Evolutionary conservation across 30 jellyfish, hydroid and myxozoan genomes (phyloP), one percentile per base, ranked within the genome.

Genomic region (Pelagia noctiluca): DNA sequence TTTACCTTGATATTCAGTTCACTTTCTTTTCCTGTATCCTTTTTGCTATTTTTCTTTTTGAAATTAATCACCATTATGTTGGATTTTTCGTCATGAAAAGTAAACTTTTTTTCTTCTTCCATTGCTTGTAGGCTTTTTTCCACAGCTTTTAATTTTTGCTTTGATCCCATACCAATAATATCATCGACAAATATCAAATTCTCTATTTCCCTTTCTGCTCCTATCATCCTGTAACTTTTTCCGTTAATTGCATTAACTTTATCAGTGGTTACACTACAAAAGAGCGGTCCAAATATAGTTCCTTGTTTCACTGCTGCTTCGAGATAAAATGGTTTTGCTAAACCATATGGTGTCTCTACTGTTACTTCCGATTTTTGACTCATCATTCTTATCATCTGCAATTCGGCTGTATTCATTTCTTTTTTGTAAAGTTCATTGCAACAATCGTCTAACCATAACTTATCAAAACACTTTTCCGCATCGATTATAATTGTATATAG

Each of bases 301-400:
- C 78, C 78, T 65, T 65, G 78, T 5, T 65, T 65, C 78, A 65
- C 78, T 23, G 78, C 78, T 65, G 78, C 49, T 65, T 65, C 78
- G 32, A 65, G 78, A 65, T 65, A 25, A 65, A 65, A 65, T 52
- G 53, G 50, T 23, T 28, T 65, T 65, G 78, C 7, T 65, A 65
- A 50, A 1, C 78, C 78, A 65, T 65, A 65, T 65, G 78, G 78
- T 65, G 78, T 65, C 23, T 65, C 78, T 25, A 65, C 78, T 28
- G 78, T 65, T 65, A 65, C 78, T 65, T 65, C 49, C 32, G 78
- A 65, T 65, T 65, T 65, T 28, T 25, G 78, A 0, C 32, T 65
- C 78, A 65, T 65, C 53, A 65, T 3, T 65, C 78, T 65, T 65
- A 65, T 32, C 0, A 65, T 1, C 78, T 65, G 78, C 35, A 65